Base-by-base conservation (phyloP, 2,888 invertebrate species). In the Drosophila flavopinicola region DNA sequence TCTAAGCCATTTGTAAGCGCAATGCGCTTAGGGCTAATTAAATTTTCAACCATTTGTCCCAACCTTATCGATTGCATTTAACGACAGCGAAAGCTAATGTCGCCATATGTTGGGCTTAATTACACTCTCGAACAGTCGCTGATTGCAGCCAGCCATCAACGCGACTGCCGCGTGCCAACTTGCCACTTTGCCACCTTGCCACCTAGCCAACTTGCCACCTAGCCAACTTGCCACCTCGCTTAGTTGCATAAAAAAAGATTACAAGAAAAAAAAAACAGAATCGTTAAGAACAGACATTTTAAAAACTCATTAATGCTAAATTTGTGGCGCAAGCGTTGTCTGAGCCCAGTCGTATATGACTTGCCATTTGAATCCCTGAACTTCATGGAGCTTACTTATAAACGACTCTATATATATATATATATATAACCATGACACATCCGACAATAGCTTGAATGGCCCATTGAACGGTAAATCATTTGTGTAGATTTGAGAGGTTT, bases 1-100 rank as follows among this genome's bases (percentile, higher is more conserved):
- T 20, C n/a, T 38, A 38, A 38, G 60, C 66, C 49, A n/a, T n/a
- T n/a, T n/a, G n/a, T n/a, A n/a, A n/a, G n/a, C n/a, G n/a, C n/a
- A 49, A 38, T 38, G 77, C 65, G 60, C 78, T 78, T 80, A 70
- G 60, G 58, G 60, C 85, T 82, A 86, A 82, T 82, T 82, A 64
- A 86, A 74, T 82, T 86, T 79, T 71, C 59, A 60, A 51, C 59
- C 29, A 24, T 29, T 42, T 78, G n/a, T 63, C 66, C 61, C 61
- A 63, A 47, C 42, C 48, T 48, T 56, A 84, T 84, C 63, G 80
- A 84, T 80, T 66, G 63, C 58, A 47, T 42, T 76, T 68, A 51
- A 72, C 48, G 79, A 56, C n/a, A 39, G 70, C 39, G 59, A 75
- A 75, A 70, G 70, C 38, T 73, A 73, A 68, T 65, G 60, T 60